These are phyloP conservation scores for Cephus runcator DNA, from an alignment of 2,888 invertebrate genomes.

Conservation along the genomic window DNA sequence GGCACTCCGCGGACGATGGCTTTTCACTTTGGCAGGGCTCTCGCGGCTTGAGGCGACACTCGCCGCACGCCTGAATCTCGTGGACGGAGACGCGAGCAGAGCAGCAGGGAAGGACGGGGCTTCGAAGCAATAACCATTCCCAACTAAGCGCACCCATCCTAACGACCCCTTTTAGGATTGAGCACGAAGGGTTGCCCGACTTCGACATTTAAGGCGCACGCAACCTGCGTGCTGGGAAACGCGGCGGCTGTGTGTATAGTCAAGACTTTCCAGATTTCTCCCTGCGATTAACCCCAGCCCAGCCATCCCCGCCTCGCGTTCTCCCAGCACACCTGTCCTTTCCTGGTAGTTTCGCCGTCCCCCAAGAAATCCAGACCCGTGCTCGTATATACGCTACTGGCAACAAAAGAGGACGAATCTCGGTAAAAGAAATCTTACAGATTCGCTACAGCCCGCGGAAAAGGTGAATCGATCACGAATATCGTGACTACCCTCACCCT, in stretches of 20 bases:
- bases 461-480: neutral
- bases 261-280: neutral
- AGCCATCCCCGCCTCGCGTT: neutral
- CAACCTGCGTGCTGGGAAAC: neutral
- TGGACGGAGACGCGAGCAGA: neutral
- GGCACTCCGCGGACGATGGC: neutral
- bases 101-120: neutral
- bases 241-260: neutral
- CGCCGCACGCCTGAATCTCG: neutral
- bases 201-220: neutral
- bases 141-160: neutral
- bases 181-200: neutral
- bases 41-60: neutral
- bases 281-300: neutral
- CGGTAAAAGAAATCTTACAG: neutral
- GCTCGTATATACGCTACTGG: neutral
- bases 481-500: neutral
- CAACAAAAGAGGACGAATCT: neutral
- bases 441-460: neutral
- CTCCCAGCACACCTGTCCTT: neutral
- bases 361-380: neutral
- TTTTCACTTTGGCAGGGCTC: neutral
- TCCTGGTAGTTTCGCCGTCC: neutral
- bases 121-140: neutral
- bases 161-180: neutral